These are phyloP conservation scores for Polydrusus pterygomalis DNA, from an alignment of 2,888 invertebrate genomes.

Conservation along the genomic window DNA sequence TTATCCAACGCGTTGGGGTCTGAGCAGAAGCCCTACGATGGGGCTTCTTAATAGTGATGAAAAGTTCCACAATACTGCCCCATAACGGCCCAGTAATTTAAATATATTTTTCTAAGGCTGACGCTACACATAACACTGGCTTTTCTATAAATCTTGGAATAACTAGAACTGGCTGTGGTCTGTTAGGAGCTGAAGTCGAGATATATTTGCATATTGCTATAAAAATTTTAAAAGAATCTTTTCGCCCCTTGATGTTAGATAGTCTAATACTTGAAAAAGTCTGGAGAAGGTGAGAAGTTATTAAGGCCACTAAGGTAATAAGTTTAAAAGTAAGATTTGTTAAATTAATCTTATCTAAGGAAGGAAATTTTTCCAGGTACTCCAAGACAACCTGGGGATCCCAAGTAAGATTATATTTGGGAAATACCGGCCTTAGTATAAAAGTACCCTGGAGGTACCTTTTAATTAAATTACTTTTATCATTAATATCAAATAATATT, in stretches of 20 bases:
- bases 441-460: conserved; percentile 58
- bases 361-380: conserved; percentile 32
- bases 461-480: conserved; percentile 47
- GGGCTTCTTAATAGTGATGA: conserved; percentile 33
- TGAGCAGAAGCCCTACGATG: conserved; percentile 31
- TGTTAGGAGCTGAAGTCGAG: conserved; percentile 33
- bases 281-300: conserved; percentile 38
- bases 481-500: conserved; percentile 15
- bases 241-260: conserved; percentile 19
- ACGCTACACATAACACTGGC: conserved; percentile 23
- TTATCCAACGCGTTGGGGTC: conserved; percentile 39
- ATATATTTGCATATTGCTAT: no score
- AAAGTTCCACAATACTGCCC: background rate
- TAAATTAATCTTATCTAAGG: conserved; percentile 16
- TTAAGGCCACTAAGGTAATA: conserved; percentile 1
- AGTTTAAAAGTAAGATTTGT: conserved; percentile 25
- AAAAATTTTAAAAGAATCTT: conserved; percentile 32
- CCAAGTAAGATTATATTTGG: conserved; percentile 61
- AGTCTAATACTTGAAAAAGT: conserved; percentile 42
- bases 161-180: conserved; percentile 22
- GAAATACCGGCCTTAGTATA: conserved; percentile 55
- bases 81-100: conserved; percentile 18
- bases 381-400: conserved; percentile 36
- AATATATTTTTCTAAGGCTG: conserved; percentile 3
- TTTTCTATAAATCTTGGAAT: conserved; percentile 36